A percentile compares a stretch with the other conserved stretches of the same genome.
Conservation (phyloP, 2,113 vertebrate species). For the Gadus chalcogrammus region DNA sequence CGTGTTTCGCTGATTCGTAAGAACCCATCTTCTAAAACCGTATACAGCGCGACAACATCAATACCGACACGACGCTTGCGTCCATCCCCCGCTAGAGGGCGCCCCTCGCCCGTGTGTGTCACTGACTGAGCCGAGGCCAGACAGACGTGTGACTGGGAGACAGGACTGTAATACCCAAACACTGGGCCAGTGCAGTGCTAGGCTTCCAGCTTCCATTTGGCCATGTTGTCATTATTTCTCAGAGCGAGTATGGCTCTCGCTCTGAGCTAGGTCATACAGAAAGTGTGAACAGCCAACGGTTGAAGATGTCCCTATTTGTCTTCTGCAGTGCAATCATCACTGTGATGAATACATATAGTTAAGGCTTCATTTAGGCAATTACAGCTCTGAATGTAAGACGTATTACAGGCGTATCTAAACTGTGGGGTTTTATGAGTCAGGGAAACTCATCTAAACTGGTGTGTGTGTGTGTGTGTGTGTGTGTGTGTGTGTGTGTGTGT, state of each 20-base stretch:
- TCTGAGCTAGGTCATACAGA: too few species aligned
- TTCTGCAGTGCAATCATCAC: not conserved
- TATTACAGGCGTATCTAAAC: conserved; percentile 4
- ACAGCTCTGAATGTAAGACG: conserved; percentile 16
- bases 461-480: not conserved
- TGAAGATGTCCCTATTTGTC: conserved; percentile 11
- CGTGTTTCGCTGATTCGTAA: conserved; percentile 6
- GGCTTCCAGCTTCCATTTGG: conserved; percentile 48
- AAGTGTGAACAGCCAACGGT: conserved; percentile 2
- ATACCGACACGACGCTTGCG: too few species aligned
- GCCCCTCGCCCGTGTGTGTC: conserved; percentile 35
- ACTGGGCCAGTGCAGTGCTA: conserved; percentile 28
- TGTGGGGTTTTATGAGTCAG: not conserved
- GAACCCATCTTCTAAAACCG: too few species aligned
- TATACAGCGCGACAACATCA: not conserved
- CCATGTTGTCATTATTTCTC: conserved; percentile 47
- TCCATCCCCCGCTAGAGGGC: conserved; percentile 56
- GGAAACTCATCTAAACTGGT: conserved; percentile 2
- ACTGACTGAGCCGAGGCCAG: conserved; percentile 2
- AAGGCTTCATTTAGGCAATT: conserved; percentile 3
- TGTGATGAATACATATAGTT: conserved; percentile 4
- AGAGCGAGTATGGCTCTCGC: conserved; percentile 3
- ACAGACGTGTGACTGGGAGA: conserved; percentile 36
- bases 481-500: conserved; percentile 13
- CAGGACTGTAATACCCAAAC: conserved; percentile 37